A percentile compares a stretch with the other conserved stretches of the same genome.
These are phyloP conservation scores for Myocastor coypus DNA, from an alignment of 2,113 vertebrate genomes.

Conservation along the genomic window DNA sequence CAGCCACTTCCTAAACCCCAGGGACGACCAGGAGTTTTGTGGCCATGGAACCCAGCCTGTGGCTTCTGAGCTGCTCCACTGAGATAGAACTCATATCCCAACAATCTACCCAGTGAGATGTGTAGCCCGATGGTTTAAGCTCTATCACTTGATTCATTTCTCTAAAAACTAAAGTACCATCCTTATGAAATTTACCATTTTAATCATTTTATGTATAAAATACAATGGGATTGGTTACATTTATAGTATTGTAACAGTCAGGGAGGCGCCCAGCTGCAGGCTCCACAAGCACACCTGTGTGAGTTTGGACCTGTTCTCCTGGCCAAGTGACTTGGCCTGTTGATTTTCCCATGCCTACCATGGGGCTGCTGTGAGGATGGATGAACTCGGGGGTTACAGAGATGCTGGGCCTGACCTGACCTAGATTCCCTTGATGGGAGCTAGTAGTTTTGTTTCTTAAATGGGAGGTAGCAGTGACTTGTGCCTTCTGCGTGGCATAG, in stretches of 20 bases:
- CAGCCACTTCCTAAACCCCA: not conserved
- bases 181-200: not conserved
- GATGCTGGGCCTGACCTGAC: not conserved
- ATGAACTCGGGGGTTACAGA: not conserved
- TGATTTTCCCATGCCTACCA: not conserved
- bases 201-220: not conserved
- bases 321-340: not conserved
- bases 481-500: accelerated
- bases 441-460: not conserved
- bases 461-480: not conserved
- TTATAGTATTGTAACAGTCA: not conserved
- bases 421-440: not conserved
- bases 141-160: not conserved
- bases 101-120: not conserved
- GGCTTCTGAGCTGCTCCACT: not conserved
- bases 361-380: not conserved
- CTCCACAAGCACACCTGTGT: not conserved
- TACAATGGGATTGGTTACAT: not conserved
- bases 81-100: too few relatives aligned
- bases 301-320: not conserved
- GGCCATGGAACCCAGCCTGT: not conserved
- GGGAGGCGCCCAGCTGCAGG: too few relatives aligned
- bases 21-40: not conserved
- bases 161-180: not conserved
- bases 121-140: not conserved